phyloP scores from a whole-genome alignment of 2,797 vertebrate species.

The Columba guinea region DNA sequence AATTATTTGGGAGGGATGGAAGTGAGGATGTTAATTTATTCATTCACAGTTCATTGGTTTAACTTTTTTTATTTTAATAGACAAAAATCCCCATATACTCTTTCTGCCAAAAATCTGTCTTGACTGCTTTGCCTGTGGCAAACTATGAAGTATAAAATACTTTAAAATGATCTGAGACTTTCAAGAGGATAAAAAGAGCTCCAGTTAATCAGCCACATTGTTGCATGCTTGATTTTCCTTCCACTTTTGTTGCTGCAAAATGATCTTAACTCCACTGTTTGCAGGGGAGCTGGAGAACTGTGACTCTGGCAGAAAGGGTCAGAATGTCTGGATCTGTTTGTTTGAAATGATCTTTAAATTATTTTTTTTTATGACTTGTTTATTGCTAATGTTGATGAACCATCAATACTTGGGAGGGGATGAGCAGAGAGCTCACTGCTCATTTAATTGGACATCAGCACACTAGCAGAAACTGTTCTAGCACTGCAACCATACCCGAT shows the following conservation, averaged over 20 bases:
- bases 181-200: background rate
- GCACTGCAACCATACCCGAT: background rate
- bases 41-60: background rate
- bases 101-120: conserved; percentile 5
- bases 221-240: background rate
- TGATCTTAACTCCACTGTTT: background rate
- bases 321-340: background rate
- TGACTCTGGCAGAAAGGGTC: background rate
- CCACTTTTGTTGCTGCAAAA: background rate
- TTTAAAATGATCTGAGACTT: background rate
- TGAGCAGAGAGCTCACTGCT: background rate
- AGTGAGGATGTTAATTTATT: background rate
- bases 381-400: background rate
- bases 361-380: background rate
- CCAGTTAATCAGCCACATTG: background rate
- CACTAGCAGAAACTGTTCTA: background rate
- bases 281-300: background rate
- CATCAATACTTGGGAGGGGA: background rate
- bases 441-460: conserved; percentile 6
- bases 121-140: background rate
- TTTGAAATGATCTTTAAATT: background rate
- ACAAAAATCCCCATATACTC: background rate
- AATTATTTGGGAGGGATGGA: background rate
- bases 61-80: background rate
- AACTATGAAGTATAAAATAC: background rate